Percentiles rank a stretch among this genome's conserved stretches.
These are phyloP conservation scores for Drosophila micromelanica DNA, from an alignment of 1,140 invertebrate genomes.

Conservation along the genomic window DNA sequence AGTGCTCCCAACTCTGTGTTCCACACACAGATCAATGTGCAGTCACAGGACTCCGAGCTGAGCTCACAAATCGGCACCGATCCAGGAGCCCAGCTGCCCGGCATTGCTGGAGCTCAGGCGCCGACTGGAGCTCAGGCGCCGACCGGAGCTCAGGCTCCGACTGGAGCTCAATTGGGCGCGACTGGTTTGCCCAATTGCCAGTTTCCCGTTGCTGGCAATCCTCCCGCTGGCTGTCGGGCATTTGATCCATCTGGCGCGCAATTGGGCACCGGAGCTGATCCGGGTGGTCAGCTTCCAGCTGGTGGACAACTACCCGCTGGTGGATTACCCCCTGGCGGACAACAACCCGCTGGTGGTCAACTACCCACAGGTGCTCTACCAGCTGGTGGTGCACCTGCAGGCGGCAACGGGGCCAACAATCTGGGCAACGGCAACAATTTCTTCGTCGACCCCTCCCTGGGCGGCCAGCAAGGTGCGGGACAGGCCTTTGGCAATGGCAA, in stretches of 20 bases:
- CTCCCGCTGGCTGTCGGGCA: conserved; percentile 10
- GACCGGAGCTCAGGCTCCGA: neutral
- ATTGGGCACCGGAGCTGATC: conserved; percentile 7
- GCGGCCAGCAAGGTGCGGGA: conserved; percentile 38
- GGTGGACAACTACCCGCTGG: conserved; percentile 21
- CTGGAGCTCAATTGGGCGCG: conserved; percentile 2
- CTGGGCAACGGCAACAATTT: conserved; percentile 39
- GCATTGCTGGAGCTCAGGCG: neutral
- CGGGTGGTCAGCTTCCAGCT: conserved; percentile 31
- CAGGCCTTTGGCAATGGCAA: conserved; percentile 8
- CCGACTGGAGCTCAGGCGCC: neutral
- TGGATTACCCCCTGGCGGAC: conserved; percentile 30
- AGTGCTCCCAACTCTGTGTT: conserved; percentile 75
- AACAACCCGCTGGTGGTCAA: neutral
- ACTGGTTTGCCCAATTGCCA: conserved; percentile 13
- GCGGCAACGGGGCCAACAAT: neutral
- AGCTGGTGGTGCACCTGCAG: neutral
- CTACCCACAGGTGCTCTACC: neutral
- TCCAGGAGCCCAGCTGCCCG: conserved; percentile 1
- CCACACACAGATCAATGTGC: conserved; percentile 75
- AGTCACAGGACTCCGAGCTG: conserved; percentile 69
- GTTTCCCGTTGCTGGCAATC: conserved; percentile 26
- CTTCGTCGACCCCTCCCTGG: conserved; percentile 42
- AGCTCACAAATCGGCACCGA: conserved; percentile 55
- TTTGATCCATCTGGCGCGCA: conserved; percentile 10